Conservation (phyloP, 2,113 vertebrate species). For the Salvelinus sp. region DNA sequence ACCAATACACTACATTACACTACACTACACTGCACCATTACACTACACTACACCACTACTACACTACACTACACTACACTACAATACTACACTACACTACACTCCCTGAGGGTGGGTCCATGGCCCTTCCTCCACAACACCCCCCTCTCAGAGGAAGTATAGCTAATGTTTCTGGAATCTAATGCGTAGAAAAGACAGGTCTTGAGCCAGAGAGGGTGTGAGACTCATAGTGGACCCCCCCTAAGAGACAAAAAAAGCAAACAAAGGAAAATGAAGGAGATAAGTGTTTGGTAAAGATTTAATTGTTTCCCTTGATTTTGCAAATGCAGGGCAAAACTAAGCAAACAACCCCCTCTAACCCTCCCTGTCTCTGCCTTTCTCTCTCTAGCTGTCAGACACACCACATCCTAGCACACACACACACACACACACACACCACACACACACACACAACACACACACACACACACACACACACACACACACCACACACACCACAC, state of each 20-base stretch:
- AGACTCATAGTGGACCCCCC: constrained; percentile 7
- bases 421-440: constrained; percentile 4
- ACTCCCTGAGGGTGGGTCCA: constrained; percentile 79
- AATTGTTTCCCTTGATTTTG: constrained; percentile 62
- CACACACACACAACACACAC: constrained; percentile 1
- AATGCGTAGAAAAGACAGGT: constrained; percentile 38
- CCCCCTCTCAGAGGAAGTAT: no score
- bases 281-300: constrained; percentile 51
- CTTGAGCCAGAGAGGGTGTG: constrained; percentile 31
- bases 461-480: neutral
- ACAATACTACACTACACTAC: constrained; percentile 67
- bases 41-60: no score
- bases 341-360: constrained; percentile 51
- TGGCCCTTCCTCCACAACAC: constrained; percentile 57
- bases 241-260: constrained; percentile 47
- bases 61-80: no score
- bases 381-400: neutral
- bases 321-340: constrained; percentile 47
- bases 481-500: neutral
- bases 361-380: constrained; percentile 26
- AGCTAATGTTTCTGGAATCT: constrained; percentile 59
- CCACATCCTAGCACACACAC: neutral
- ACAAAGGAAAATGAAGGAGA: constrained; percentile 54
- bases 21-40: no score
- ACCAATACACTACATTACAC: no score